Evolutionary conservation across 2,113 vertebrate genomes (phyloP).

Genomic region (Tichodroma muraria): DNA sequence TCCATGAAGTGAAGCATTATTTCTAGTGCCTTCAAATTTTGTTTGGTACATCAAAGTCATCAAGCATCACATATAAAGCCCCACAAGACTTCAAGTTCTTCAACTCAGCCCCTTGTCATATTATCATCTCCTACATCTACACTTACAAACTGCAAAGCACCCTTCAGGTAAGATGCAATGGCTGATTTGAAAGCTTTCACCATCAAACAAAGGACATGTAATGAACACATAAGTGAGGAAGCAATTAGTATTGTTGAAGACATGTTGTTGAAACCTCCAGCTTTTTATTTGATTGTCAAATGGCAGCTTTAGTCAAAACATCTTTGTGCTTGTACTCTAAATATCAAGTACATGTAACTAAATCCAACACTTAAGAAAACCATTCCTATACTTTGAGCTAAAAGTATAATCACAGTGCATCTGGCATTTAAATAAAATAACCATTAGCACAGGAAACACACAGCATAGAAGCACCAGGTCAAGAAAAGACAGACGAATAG

Average conservation of each 20-base stretch:
- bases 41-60: neutral
- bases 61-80: neutral
- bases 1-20: neutral
- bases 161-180: neutral
- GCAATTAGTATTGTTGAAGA: constrained; percentile 6
- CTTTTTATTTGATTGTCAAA: constrained; percentile 35
- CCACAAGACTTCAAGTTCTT: neutral
- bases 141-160: neutral
- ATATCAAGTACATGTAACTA: neutral
- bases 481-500: neutral
- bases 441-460: neutral
- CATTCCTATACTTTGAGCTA: neutral
- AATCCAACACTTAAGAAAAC: neutral
- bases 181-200: constrained; percentile 24
- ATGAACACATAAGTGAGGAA: neutral
- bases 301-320: constrained; percentile 33
- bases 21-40: neutral
- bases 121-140: neutral
- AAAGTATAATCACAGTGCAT: neutral
- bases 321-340: neutral
- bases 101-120: neutral
- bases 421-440: constrained; percentile 34
- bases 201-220: neutral
- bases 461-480: neutral
- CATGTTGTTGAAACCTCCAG: neutral